Evolutionary conservation across 2,888 invertebrate genomes (phyloP).

Genomic region (Zaprionus bogoriensis): DNA sequence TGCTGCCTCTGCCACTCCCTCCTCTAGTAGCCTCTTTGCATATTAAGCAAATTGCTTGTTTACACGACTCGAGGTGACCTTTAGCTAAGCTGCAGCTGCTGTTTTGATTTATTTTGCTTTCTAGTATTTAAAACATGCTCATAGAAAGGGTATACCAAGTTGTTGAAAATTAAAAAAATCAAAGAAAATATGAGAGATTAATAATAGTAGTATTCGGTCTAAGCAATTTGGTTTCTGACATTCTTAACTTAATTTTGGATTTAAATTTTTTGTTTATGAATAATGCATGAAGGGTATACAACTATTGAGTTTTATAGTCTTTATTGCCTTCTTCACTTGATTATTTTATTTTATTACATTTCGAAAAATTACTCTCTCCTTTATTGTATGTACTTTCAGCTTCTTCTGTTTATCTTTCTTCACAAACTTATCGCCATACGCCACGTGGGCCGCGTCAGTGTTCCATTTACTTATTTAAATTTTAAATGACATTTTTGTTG

Average conservation of each 20-base stretch:
- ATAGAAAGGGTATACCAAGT: no score
- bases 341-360: background rate
- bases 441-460: constrained; percentile 38
- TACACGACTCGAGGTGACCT: constrained; percentile 13
- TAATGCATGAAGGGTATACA: no score
- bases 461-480: constrained; percentile 58
- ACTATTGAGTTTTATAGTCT: no score
- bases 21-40: constrained; percentile 13
- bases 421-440: constrained; percentile 45
- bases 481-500: constrained; percentile 43
- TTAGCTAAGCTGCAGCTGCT: background rate
- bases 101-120: background rate
- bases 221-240: no score
- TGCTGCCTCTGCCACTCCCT: constrained; percentile 13
- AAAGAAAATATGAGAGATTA: no score
- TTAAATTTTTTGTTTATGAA: no score
- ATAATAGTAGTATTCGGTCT: no score
- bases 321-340: no score
- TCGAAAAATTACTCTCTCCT: background rate
- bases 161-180: no score
- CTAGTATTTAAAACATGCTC: no score
- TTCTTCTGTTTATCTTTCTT: background rate
- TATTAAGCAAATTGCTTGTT: constrained; percentile 24
- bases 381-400: no score
- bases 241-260: no score